Evolutionary conservation across 2,113 vertebrate species (phyloP).

Genomic region (Rhombomys opimus): DNA sequence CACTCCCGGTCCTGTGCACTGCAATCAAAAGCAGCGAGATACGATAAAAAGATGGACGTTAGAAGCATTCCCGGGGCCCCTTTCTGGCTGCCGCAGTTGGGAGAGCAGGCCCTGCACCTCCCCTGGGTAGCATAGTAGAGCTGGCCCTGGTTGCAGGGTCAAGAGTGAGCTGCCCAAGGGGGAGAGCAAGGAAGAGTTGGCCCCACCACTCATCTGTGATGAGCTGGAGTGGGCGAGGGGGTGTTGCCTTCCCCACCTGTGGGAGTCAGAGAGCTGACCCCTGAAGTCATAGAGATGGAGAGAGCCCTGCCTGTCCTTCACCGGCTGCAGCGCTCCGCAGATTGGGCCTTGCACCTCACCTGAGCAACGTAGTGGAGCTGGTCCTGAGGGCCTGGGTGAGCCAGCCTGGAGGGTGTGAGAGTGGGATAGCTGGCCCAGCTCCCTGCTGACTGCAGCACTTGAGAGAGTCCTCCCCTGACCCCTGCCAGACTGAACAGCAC

Average conservation of each 20-base stretch:
- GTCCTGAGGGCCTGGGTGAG: not conserved
- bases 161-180: no score
- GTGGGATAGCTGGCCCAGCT: not conserved
- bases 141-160: no score
- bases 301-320: not conserved
- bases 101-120: not conserved
- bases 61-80: not conserved
- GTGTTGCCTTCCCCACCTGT: not conserved
- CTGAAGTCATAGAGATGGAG: not conserved
- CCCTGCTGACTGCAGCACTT: not conserved
- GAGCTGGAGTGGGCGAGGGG: not conserved
- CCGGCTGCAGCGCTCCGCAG: not conserved
- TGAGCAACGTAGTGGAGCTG: not conserved
- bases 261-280: not conserved
- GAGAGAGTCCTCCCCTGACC: rapidly evolving
- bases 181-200: no score
- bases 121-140: not conserved
- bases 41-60: not conserved
- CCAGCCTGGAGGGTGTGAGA: not conserved
- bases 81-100: not conserved
- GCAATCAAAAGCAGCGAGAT: not conserved
- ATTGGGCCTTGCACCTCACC: not conserved
- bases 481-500: not conserved
- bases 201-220: no score
- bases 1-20: not conserved